Base-by-base conservation (phyloP, 2,113 vertebrate genomes). In the Catharus bicknelli region DNA sequence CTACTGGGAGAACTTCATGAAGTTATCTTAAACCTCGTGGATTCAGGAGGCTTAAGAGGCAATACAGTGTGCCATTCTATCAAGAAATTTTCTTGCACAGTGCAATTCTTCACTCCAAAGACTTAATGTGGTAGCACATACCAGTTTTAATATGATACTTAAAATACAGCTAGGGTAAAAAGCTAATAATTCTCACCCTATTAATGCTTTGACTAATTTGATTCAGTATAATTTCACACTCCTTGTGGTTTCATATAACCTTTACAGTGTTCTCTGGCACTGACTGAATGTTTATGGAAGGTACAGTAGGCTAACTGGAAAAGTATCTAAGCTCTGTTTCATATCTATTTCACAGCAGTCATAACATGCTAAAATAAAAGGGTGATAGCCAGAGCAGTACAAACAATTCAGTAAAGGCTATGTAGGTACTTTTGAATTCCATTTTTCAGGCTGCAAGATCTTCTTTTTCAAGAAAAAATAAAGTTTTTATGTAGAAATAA, bases 121-220 rank as follows among this genome's bases (percentile, higher is more conserved):
- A 62, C 55, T n/a, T 50, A 66, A 17, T 30, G 5, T 45, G 9
- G 30, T 78, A 67, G 9, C 26, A 51, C 10, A 64, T 34, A 72
- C 23, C 34, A 50, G 40, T 32, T 83, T 70, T 81, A 84, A 34
- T 55, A 59, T 10, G 25, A 70, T 57, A 86, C 64, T 86, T 34
- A 81, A 93, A 81, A 75, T 75, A 73, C 5, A 59, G 23, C 27
- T 57, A 50, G 8, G 22, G 26, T 70, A 64, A 40, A 67, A 83
- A 88, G 36, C n/a, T 92, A 91, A 88, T 90, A 36, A 93, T 69
- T 64, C 69, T 81, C 45, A 88, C 16, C 32, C 54, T 86, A 78
- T 75, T 90, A 86, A 88, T 78, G 30, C 10, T 70, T 83, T 1
- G 2, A 82, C 40, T 83, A 63, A 80, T 83, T 57, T 61, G 62